Percentiles rank a stretch among this genome's conserved stretches.
phyloP scores from a whole-genome alignment of 2,888 invertebrate genomes.

The Drosophila picticornis region DNA sequence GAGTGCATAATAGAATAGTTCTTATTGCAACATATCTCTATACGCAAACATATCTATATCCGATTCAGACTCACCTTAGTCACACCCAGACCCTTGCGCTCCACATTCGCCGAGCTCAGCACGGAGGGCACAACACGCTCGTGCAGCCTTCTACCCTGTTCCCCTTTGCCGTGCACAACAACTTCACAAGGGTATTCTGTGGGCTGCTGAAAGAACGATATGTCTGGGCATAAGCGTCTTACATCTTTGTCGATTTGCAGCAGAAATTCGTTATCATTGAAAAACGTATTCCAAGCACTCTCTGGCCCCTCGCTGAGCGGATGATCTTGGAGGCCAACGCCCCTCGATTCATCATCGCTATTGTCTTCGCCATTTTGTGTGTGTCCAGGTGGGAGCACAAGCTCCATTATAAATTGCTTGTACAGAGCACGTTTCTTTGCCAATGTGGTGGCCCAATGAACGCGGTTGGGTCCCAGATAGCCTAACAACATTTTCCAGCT shows the following conservation, averaged over 20 bases:
- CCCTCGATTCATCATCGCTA: slow-evolving; percentile 83
- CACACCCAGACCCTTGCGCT: slow-evolving; percentile 94
- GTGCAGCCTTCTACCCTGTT: slow-evolving; percentile 90
- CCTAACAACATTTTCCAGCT: slow-evolving; percentile 96
- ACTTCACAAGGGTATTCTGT: slow-evolving; percentile 95
- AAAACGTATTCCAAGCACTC: slow-evolving; percentile 97
- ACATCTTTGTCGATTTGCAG: slow-evolving; percentile 99
- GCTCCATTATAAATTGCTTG: slow-evolving; percentile 94
- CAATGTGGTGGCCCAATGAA: slow-evolving; percentile 89
- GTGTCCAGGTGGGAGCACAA: slow-evolving; percentile 93
- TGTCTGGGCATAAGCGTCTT: slow-evolving; percentile 96
- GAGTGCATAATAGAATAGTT: slow-evolving; percentile 51
- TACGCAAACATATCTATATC: neutral
- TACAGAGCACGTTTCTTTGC: slow-evolving; percentile 92
- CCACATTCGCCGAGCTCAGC: slow-evolving; percentile 94
- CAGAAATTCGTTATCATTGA: slow-evolving; percentile 98
- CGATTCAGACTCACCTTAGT: slow-evolving; percentile 89
- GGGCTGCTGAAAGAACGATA: slow-evolving; percentile 98
- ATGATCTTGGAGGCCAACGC: slow-evolving; percentile 88
- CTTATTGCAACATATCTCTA: no score
- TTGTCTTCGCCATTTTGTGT: slow-evolving; percentile 83
- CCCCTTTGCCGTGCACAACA: slow-evolving; percentile 92
- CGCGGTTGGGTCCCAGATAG: slow-evolving; percentile 91
- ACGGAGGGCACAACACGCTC: slow-evolving; percentile 94
- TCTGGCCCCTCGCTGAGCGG: slow-evolving; percentile 97